Conservation (phyloP, 1,140 invertebrate species). For the Archegozetes longisetosus region DNA sequence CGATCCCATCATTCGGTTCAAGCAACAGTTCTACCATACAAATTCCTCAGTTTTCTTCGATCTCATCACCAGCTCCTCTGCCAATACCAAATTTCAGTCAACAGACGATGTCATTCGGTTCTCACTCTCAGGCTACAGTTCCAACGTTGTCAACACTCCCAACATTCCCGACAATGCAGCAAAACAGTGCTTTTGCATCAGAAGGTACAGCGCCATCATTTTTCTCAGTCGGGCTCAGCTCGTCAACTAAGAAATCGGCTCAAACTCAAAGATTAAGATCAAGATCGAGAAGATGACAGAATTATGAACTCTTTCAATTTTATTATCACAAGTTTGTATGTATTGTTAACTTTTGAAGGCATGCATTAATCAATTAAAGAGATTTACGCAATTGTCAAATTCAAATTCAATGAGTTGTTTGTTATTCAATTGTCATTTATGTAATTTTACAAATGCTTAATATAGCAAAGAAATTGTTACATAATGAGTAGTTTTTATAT, state of each 20-base stretch:
- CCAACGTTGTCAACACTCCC: background rate
- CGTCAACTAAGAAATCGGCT: background rate
- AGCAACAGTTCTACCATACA: background rate
- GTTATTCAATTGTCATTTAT: too few relatives aligned
- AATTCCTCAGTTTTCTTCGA: background rate
- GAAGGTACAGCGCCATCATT: background rate
- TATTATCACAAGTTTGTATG: background rate
- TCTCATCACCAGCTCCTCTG: background rate
- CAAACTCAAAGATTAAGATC: background rate
- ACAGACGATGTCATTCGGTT: background rate
- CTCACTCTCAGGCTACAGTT: background rate
- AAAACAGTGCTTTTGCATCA: background rate
- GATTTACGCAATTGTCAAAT: too few relatives aligned
- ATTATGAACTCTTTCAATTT: too few relatives aligned
- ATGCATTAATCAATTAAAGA: background rate
- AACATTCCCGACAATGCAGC: background rate
- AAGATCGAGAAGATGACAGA: background rate
- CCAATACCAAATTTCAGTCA: background rate
- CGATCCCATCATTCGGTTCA: too few relatives aligned
- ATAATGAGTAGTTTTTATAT: too few relatives aligned
- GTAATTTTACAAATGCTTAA: background rate
- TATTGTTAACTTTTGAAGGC: background rate
- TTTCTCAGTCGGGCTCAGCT: background rate
- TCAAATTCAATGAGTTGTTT: too few relatives aligned
- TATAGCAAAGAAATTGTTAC: too few relatives aligned